Evolutionary conservation across 2,888 invertebrate genomes (phyloP), one percentile per base, ranked within the genome.

Genomic region (Napeogenes sylphis): DNA sequence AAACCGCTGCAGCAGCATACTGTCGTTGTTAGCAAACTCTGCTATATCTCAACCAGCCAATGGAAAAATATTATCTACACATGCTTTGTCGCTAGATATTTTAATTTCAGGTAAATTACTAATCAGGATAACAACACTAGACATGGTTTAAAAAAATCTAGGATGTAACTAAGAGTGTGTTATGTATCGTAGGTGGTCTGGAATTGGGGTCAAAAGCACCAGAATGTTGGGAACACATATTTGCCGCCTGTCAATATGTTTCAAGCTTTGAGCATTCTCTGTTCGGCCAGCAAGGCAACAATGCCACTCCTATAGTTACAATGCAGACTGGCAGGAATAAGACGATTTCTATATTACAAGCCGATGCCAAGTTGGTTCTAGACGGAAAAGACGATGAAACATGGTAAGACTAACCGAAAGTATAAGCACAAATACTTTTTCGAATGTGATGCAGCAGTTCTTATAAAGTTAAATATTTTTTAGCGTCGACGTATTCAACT

Each of bases 171-270:
- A 47, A 14, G 4, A 45, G n/a, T 4, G n/a, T 47, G 21, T 6
- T 47, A 14, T 51, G 47, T 12, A 2, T 65, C 59, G 6, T 64
- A 82, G 93, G 95, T 65, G 98, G 98, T 2, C 89, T 99, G 58
- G 98, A 98, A 78, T 92, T 98, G 6, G 98, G 97, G 4, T 97
- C 97, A 47, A 97, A 98, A 77, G 96, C 98, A 35, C 93, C 96
- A 21, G 96, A 97, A 70, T 98, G 98, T 76, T 99, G 99, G 99
- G 95, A 96, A 68, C 98, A 99, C 79, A 96, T 99, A 65, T 97
- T 99, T 80, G 94, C 95, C 75, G 98, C 98, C 30, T 98, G 98
- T 73, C 94, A 98, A 47, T 98, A 98, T 80, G 96, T 98, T 5
- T 95, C 97, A 4, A 96, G 96, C 75, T 87, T 98, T 75, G 99